A percentile compares a stretch with the other conserved stretches of the same genome.
phyloP scores from a whole-genome alignment of 2,113 vertebrate genomes.

The Pimephales promelas region DNA sequence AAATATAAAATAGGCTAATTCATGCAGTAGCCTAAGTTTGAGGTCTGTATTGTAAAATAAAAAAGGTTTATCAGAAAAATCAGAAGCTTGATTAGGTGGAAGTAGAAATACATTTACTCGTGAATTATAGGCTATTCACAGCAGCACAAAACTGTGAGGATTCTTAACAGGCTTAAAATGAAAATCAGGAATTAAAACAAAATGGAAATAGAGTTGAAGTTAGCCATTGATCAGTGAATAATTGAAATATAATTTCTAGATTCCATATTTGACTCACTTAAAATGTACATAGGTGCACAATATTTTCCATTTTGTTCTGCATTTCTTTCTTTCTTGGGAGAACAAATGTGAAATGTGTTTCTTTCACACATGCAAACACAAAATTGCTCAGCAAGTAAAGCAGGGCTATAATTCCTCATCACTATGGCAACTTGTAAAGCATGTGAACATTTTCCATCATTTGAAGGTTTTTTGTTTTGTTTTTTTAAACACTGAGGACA shows the following conservation, averaged over 20 bases:
- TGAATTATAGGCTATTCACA: neutral
- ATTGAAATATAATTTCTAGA: neutral
- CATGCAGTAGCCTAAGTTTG: neutral
- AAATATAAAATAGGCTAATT: neutral
- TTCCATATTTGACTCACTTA: neutral
- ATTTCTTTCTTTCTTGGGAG: neutral
- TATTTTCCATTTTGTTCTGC: neutral
- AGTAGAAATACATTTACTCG: too few species aligned
- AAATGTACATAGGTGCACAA: neutral
- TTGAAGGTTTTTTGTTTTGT: too few species aligned
- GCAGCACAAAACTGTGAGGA: too few species aligned
- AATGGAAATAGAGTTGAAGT: neutral
- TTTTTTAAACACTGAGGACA: neutral
- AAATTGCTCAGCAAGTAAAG: neutral
- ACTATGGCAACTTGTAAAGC: conserved; percentile 17
- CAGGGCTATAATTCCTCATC: neutral
- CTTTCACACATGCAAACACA: conserved; percentile 11
- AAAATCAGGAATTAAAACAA: neutral
- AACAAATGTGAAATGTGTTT: neutral
- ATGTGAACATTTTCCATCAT: neutral
- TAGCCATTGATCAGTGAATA: neutral
- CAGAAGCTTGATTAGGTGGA: neutral
- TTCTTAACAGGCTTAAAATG: neutral
- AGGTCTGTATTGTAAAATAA: neutral
- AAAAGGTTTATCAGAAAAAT: neutral